phyloP scores from a whole-genome alignment of 1,140 invertebrate species.

The Pseudomyrmex concolor region DNA sequence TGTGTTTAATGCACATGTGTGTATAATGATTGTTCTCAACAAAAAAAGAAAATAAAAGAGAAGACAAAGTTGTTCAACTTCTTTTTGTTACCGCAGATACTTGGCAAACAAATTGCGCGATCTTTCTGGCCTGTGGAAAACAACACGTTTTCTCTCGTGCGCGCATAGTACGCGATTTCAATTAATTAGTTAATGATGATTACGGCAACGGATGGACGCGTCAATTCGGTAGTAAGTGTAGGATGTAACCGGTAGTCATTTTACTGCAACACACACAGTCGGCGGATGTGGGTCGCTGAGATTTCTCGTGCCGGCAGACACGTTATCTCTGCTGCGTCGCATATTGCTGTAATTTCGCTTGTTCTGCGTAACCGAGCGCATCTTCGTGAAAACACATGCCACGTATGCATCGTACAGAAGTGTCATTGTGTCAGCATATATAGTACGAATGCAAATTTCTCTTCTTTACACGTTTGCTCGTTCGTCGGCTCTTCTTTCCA shows the following conservation, averaged over 20 bases:
- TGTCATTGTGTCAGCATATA: conserved; percentile 15
- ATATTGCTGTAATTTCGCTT: conserved; percentile 39
- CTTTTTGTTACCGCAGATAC: background rate
- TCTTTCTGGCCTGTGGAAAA: background rate
- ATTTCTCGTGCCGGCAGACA: conserved; percentile 31
- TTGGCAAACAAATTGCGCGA: background rate
- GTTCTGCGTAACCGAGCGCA: conserved; percentile 31
- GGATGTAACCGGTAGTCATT: conserved; percentile 28
- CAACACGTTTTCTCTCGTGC: background rate
- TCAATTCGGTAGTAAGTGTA: conserved; percentile 18
- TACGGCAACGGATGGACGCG: background rate
- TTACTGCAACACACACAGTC: conserved; percentile 34
- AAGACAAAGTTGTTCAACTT: background rate
- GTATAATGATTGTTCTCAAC: background rate
- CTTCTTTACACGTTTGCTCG: too few relatives aligned
- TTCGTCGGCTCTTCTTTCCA: background rate
- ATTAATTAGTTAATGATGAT: conserved; percentile 31
- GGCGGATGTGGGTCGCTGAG: conserved; percentile 57
- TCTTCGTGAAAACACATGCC: conserved; percentile 10
- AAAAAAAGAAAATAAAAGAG: background rate
- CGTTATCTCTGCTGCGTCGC: conserved; percentile 58
- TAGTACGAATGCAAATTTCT: background rate
- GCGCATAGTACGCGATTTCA: conserved; percentile 14
- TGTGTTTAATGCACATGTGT: background rate
- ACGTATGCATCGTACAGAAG: conserved; percentile 9